phyloP scores from a whole-genome alignment of 2,113 vertebrate species.

The Andinoacara biseriatus region DNA sequence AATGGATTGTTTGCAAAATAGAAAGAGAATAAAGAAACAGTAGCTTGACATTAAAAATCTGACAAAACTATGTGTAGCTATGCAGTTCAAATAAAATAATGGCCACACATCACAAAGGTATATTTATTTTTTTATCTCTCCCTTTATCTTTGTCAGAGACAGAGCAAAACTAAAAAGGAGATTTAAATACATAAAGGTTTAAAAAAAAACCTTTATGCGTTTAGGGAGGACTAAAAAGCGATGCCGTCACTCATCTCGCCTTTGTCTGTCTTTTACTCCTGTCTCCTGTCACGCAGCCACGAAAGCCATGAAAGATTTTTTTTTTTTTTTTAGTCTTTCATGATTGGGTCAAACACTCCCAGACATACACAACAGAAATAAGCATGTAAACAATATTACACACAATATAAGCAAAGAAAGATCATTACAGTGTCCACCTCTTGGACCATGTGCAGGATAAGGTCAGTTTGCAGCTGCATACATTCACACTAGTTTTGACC shows the following conservation, averaged over 20 bases:
- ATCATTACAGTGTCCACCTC: background rate
- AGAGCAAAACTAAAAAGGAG: no score
- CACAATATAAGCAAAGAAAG: background rate
- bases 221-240: background rate
- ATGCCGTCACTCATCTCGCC: background rate
- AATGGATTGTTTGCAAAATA: background rate
- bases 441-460: background rate
- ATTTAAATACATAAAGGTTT: background rate
- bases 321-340: background rate
- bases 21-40: background rate
- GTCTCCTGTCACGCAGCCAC: background rate
- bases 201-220: background rate
- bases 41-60: fast-evolving
- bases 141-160: background rate
- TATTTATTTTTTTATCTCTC: background rate
- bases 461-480: background rate
- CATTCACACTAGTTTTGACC: background rate
- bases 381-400: no score
- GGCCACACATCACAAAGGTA: background rate
- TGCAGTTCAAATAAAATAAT: background rate
- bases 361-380: background rate
- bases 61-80: background rate
- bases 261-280: background rate
- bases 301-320: no score
- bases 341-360: background rate